Percentiles rank a stretch among this genome's conserved stretches.
Evolutionary conservation across 2,797 vertebrate species (phyloP).

Genomic region (Harpagifer antarcticus): DNA sequence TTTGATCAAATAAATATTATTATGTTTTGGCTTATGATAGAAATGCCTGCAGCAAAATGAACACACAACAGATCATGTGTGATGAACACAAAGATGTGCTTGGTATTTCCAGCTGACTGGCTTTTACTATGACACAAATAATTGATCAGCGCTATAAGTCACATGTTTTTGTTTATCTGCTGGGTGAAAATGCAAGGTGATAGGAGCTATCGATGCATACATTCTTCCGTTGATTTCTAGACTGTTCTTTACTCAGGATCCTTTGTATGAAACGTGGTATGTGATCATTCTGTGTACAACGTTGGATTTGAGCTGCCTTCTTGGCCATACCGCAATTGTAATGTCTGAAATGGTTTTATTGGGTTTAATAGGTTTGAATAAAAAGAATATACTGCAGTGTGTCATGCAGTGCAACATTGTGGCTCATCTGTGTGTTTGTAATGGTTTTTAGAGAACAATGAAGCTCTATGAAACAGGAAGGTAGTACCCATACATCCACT

Average conservation of each 20-base stretch:
- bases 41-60: background rate
- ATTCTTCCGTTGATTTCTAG: too few relatives aligned
- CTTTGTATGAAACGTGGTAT: too few relatives aligned
- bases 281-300: too few relatives aligned
- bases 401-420: background rate
- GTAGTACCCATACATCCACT: background rate
- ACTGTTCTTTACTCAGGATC: too few relatives aligned
- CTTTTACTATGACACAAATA: background rate
- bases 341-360: too few relatives aligned
- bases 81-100: background rate
- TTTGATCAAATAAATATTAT: background rate
- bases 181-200: background rate
- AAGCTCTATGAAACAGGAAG: background rate
- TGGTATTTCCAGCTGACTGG: background rate
- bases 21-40: background rate
- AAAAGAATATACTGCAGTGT: background rate
- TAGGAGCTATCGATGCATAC: background rate
- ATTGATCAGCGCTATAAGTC: background rate
- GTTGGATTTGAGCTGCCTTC: too few relatives aligned
- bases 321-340: too few relatives aligned
- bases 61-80: background rate
- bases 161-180: background rate
- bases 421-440: background rate
- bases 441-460: background rate
- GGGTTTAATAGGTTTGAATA: too few relatives aligned